Base-by-base conservation (phyloP, 2,113 vertebrate species). In the Martes martes region DNA sequence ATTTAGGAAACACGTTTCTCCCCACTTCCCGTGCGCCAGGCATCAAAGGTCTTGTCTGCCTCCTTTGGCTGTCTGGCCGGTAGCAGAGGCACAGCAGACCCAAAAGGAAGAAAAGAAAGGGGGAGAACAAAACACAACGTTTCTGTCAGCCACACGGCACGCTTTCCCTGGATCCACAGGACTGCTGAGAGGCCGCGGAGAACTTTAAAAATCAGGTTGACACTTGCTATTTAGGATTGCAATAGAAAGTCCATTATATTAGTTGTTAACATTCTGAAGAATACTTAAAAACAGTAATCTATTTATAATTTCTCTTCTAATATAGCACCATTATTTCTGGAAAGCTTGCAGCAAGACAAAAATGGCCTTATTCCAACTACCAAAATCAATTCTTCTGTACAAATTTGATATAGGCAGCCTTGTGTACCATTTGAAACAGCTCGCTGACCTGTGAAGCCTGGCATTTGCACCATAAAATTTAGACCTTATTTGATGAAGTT, bases 371-470 rank as follows among this genome's bases (percentile, higher is more conserved):
- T 98, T 98, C 98, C 97, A 98, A 97, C 73, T 24, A 98, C 97
- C 91, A 98, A 98, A 98, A 99, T 99, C 98, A 98, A 99, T 99
- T 98, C 93, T 90, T 98, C 98, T 98, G 97, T 98, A 98, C 97
- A 98, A 98, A 98, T 98, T 97, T 99, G 98, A 98, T 99, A 98
- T 96, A 98, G 95, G 95, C 95, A 98, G 95, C 65, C 97, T 78
- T 94, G 81, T 95, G 96, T 97, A 97, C 96, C 97, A 91, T 98
- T 98, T 98, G 97, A 98, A 98, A 98, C 98, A 95, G 97, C 96
- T 98, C 97, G 98, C 95, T 98, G 98, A 98, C 98, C 98, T 98
- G 94, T 98, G 98, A 98, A 98, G 96, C 84, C 96, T 98, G 98
- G 97, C 95, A 98, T 98, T 99, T 98, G 95, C 97, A 98, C 97